phyloP scores from a whole-genome alignment of 2,113 vertebrate genomes.

The Nibea albiflora region DNA sequence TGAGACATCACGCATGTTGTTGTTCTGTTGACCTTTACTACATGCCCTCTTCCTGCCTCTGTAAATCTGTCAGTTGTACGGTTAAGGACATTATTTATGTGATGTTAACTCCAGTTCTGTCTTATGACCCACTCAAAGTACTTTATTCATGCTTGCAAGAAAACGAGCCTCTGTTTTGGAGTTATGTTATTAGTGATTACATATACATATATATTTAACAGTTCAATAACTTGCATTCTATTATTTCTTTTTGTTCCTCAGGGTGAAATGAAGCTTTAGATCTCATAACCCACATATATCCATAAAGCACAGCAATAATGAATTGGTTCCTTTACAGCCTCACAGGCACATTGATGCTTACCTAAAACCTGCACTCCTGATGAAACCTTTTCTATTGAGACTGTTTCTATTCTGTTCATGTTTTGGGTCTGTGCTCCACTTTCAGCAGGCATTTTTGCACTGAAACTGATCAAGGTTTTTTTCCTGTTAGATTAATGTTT shows the following conservation, averaged over 20 bases:
- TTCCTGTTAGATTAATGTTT: conserved; percentile 41
- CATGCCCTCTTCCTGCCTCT: conserved; percentile 18
- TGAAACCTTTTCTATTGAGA: conserved; percentile 59
- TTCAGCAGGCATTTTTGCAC: conserved; percentile 76
- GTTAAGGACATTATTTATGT: conserved; percentile 34
- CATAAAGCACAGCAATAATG: conserved; percentile 82
- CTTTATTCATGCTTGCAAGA: conserved; percentile 28
- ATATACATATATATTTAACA: conserved; percentile 49
- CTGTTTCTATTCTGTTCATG: conserved; percentile 54
- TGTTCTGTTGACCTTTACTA: neutral
- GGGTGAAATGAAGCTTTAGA: conserved; percentile 80
- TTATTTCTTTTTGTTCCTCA: conserved; percentile 77
- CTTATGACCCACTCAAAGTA: conserved; percentile 9
- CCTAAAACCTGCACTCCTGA: conserved; percentile 23
- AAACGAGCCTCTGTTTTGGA: neutral
- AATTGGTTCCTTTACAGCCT: conserved; percentile 59
- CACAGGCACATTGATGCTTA: conserved; percentile 34
- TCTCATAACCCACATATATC: conserved; percentile 48
- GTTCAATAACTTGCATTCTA: conserved; percentile 45
- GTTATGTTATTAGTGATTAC: conserved; percentile 19
- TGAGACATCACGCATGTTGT: neutral
- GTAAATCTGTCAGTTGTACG: conserved; percentile 7
- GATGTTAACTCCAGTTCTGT: conserved; percentile 17
- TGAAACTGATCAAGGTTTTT: conserved; percentile 66
- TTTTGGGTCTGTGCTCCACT: conserved; percentile 57